Base-by-base conservation (phyloP, 2,888 invertebrate species). In the Dicranocentrus wangi region DNA sequence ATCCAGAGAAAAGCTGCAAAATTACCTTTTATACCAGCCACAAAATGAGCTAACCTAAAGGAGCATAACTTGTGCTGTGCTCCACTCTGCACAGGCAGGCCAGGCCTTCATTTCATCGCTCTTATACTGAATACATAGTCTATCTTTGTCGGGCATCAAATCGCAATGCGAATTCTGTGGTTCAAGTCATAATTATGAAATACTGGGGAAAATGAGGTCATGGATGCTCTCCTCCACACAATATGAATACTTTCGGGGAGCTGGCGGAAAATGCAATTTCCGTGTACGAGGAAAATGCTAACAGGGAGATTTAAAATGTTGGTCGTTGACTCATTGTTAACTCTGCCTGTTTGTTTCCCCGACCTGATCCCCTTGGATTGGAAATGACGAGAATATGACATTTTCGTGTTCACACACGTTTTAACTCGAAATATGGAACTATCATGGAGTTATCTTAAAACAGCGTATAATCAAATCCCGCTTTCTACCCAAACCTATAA, bases 191-290 rank as follows among this genome's bases (percentile, higher is more conserved):
- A 68, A 66, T 76, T 76, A 76, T 76, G 68, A 66, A 68, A 76
- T 27, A 25, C 68, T 58, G 27, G 60, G 5, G 58, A 39, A 53
- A 76, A 76, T 58, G 58, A 68, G 76, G 76, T 76, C 68, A 76
- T 66, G 43, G n/a, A 43, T 42, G 42, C 21, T 60, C 17, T n/a
- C 28, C 47, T 47, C n/a, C 10, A n/a, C n/a, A 47, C 15, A 47
- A 47, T n/a, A 39, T 39, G 39, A 13, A 39, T 39, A 39, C 39
- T 13, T 39, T 39, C 13, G 5, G 13, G 47, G 13, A n/a, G 55
- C 21, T 3, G 63, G 51, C 2, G 47, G 19, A 76, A 76, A 76
- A 76, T 68, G 76, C 60, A 76, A 76, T 77, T 77, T 77, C 69
- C 77, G 69, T 63, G 69, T 68, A 47, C 13, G 27, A 28, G n/a